phyloP scores from a whole-genome alignment of 2,888 invertebrate species.

The Mimachlamys varia region DNA sequence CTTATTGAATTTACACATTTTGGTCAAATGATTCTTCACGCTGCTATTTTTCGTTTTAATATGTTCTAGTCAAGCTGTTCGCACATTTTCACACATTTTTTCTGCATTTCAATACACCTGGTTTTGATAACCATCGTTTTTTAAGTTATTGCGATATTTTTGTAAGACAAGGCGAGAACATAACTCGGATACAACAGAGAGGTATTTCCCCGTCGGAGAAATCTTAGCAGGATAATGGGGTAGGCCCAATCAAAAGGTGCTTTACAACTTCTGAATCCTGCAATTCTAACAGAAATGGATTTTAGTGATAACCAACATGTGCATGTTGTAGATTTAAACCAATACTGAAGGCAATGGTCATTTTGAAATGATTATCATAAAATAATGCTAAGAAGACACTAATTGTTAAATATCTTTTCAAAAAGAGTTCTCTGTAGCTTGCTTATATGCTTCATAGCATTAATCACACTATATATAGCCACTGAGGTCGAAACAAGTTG shows the following conservation, averaged over 20 bases:
- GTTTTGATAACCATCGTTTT: not conserved
- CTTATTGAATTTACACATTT: not conserved
- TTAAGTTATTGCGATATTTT: not conserved
- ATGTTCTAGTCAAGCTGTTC: not conserved
- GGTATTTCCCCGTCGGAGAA: not conserved
- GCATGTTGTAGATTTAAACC: too few species aligned
- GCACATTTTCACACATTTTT: slow-evolving; percentile 2
- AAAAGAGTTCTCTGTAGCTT: too few species aligned
- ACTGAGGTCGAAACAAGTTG: too few species aligned
- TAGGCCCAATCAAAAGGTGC: not conserved
- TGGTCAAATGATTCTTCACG: not conserved
- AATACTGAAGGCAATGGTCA: too few species aligned
- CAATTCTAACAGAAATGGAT: not conserved
- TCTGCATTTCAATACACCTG: slow-evolving; percentile 2
- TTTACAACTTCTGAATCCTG: not conserved
- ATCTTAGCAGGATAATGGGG: not conserved
- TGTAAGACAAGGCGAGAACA: not conserved
- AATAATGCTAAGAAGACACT: too few species aligned
- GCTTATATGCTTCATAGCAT: too few species aligned
- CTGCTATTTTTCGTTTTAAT: not conserved
- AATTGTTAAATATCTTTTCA: too few species aligned
- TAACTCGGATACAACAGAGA: not conserved
- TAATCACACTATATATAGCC: too few species aligned
- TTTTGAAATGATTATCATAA: too few species aligned
- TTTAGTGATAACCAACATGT: too few species aligned